Evolutionary conservation across 2,888 invertebrate species (phyloP).

Genomic region (Sarcophaga caerulescens): DNA sequence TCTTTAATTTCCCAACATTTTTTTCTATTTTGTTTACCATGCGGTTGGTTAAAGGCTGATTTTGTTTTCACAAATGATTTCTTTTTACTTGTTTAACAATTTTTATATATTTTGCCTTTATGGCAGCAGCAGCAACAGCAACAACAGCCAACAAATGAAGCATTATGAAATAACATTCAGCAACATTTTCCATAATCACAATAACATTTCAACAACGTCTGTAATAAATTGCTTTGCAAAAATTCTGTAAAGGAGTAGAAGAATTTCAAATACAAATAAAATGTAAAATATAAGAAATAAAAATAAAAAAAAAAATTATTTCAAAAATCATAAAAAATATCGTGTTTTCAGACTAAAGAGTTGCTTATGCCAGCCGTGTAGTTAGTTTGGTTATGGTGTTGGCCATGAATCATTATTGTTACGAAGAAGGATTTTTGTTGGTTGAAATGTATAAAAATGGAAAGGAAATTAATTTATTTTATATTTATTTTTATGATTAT

Average conservation of each 20-base stretch:
- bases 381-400: conserved; percentile 17
- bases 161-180: conserved; percentile 59
- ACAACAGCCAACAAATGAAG: conserved; percentile 58
- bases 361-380: neutral
- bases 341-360: neutral
- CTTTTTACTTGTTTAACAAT: neutral
- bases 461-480: neutral
- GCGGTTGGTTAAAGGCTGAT: conserved; percentile 58
- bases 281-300: neutral
- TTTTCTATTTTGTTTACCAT: conserved; percentile 28
- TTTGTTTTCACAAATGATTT: conserved; percentile 8
- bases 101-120: conserved; percentile 38
- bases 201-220: conserved; percentile 61
- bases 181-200: conserved; percentile 66
- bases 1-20: conserved; percentile 45
- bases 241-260: conserved; percentile 24
- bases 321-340: conserved; percentile 19
- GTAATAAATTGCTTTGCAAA: conserved; percentile 61
- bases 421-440: conserved; percentile 32
- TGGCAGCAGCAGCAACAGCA: too few species aligned
- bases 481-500: conserved; percentile 15
- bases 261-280: conserved; percentile 13
- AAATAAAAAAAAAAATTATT: conserved; percentile 16
- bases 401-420: conserved; percentile 56
- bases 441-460: conserved; percentile 1